Base-by-base conservation (phyloP, 1,140 invertebrate species). In the Glossosoma conforme region DNA sequence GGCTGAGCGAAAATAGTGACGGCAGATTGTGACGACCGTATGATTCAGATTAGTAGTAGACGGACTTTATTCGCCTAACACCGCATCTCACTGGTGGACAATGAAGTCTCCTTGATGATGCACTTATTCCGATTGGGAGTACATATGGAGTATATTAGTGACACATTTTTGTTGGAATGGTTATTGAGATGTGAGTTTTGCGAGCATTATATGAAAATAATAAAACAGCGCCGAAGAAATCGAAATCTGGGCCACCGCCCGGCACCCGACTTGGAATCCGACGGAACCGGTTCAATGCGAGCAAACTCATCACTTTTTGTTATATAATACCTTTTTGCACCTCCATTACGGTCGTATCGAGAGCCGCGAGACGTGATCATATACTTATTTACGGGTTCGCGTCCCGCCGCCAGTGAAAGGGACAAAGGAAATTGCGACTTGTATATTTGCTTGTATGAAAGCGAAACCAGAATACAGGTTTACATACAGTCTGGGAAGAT, bases 181-280 rank as follows among this genome's bases (percentile, higher is more conserved):
- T 8, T 8, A 28, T 8, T n/a, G n/a, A 28, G n/a, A 28, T 6
- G 25, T 28, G n/a, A n/a, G 6, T 28, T n/a, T 8, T 28, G 6
- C n/a, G 25, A 8, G 25, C 6, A 28, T 6, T 28, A 6, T 28
- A 6, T 28, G 13, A 21, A 33, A n/a, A 15, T 49, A 24, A 32
- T 41, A 19, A n/a, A n/a, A 28, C 24, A 8, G 48, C 30, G 48
- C 20, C 37, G 42, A 36, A 56, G 54, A 56, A 56, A 56, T 52
- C 44, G 54, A 56, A 56, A 56, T 52, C 54, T 56, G 54, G 54
- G 54, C 44, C 54, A 56, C 42, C 42, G 44, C 38, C 50, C 25
- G 46, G 35, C 30, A 24, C 20, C 21, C 25, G 25, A 17, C 38
- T 6, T 35, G 50, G 54, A 52, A 56, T 56, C 54, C 24, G 17